These are phyloP conservation scores for Endotricha flammealis DNA, from an alignment of 2,888 invertebrate species.

Conservation along the genomic window DNA sequence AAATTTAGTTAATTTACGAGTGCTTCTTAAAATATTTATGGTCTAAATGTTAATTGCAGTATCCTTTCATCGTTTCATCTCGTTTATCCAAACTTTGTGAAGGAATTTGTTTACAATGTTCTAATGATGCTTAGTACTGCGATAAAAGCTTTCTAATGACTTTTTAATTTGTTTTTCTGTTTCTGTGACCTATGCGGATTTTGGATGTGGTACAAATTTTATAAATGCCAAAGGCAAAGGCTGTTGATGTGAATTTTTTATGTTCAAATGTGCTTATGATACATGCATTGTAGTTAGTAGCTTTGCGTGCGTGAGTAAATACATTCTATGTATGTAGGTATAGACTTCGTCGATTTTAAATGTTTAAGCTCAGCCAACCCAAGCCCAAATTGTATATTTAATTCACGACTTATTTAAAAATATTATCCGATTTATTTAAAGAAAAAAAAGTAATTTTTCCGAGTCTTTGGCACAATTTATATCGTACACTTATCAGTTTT, in stretches of 20 bases:
- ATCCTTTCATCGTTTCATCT: slow-evolving; percentile 41
- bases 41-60: slow-evolving; percentile 42
- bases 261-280: too few relatives aligned
- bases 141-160: slow-evolving; percentile 47
- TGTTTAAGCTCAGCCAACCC: too few relatives aligned
- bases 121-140: slow-evolving; percentile 42
- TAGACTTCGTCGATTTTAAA: too few relatives aligned
- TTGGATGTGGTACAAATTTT: not conserved
- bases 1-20: slow-evolving; percentile 32
- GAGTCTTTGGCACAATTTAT: too few relatives aligned
- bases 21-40: slow-evolving; percentile 33
- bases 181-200: slow-evolving; percentile 9
- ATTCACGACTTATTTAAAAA: too few relatives aligned
- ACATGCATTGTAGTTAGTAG: too few relatives aligned
- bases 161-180: slow-evolving; percentile 22
- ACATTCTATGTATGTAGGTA: too few relatives aligned
- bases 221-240: slow-evolving; percentile 1
- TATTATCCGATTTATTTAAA: too few relatives aligned
- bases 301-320: too few relatives aligned
- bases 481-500: not conserved
- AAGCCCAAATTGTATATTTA: too few relatives aligned
- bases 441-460: too few relatives aligned
- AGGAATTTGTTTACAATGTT: slow-evolving; percentile 51
- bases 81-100: slow-evolving; percentile 46
- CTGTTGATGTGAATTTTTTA: too few relatives aligned